Conservation (phyloP, 2,888 invertebrate species). For the Macaria liturata region DNA sequence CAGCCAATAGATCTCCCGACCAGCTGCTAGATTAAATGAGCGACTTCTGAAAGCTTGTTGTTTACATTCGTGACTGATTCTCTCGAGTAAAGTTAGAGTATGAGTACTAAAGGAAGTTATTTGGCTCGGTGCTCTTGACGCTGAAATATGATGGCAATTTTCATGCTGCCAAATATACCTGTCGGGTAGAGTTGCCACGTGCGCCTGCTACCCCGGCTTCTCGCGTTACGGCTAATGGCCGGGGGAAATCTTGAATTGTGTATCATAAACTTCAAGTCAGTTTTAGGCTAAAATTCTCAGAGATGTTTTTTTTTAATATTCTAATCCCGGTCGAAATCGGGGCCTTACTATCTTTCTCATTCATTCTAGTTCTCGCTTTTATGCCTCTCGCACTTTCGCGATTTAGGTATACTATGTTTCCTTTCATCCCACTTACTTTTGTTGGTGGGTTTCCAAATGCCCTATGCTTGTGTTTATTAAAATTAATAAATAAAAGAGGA, state of each 20-base stretch:
- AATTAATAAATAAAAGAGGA: too few relatives aligned
- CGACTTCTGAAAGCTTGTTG: constrained; percentile 44
- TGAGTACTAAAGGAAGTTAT: constrained; percentile 66
- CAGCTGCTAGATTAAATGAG: constrained; percentile 24
- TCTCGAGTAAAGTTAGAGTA: constrained; percentile 56
- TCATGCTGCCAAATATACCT: constrained; percentile 62
- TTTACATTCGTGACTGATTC: constrained; percentile 58
- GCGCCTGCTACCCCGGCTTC: constrained; percentile 20
- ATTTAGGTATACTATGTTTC: too few relatives aligned
- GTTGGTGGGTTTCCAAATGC: too few relatives aligned
- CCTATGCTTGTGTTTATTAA: too few relatives aligned
- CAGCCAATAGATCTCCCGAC: constrained; percentile 9
- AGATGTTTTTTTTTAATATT: too few relatives aligned
- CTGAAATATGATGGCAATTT: constrained; percentile 77
- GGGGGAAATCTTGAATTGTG: constrained; percentile 9
- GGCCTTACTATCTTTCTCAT: too few relatives aligned
- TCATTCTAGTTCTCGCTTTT: too few relatives aligned
- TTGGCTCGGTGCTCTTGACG: constrained; percentile 62
- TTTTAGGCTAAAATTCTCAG: too few relatives aligned
- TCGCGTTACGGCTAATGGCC: constrained; percentile 11
- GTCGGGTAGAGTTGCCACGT: constrained; percentile 35
- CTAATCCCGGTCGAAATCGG: too few relatives aligned
- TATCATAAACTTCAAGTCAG: too few relatives aligned
- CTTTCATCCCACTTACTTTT: too few relatives aligned
- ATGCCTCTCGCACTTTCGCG: too few relatives aligned